These are phyloP conservation scores for Anaspis maculata DNA, from an alignment of 2,888 invertebrate genomes.

Conservation along the genomic window DNA sequence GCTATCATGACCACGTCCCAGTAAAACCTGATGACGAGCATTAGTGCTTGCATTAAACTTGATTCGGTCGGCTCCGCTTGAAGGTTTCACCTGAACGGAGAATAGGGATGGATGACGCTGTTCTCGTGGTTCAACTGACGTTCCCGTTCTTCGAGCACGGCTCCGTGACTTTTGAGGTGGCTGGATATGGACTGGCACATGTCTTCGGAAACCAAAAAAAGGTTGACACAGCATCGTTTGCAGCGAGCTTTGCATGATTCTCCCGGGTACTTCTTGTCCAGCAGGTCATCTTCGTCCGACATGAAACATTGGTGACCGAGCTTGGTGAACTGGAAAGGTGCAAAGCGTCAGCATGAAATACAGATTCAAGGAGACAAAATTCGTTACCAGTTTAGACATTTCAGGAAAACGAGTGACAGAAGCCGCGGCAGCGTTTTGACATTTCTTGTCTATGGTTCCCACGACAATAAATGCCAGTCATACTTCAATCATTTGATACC, in stretches of 20 bases:
- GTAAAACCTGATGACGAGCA: too few relatives aligned
- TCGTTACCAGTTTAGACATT: too few relatives aligned
- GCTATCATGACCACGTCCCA: not conserved
- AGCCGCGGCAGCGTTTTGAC: too few relatives aligned
- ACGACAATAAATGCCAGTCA: too few relatives aligned
- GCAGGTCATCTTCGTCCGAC: not conserved
- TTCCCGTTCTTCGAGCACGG: not conserved
- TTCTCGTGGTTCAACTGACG: not conserved
- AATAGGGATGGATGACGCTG: not conserved
- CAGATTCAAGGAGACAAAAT: too few relatives aligned
- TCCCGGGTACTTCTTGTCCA: not conserved
- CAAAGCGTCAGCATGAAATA: too few relatives aligned
- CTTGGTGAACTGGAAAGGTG: not conserved
- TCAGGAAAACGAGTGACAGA: too few relatives aligned
- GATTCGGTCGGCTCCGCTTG: too few relatives aligned
- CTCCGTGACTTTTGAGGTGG: constrained; percentile 1
- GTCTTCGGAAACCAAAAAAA: not conserved
- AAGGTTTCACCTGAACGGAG: too few relatives aligned
- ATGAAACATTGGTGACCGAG: not conserved
- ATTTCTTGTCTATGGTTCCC: too few relatives aligned
- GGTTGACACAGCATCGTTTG: not conserved
- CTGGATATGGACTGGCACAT: not conserved
- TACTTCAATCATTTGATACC: too few relatives aligned
- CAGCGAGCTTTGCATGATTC: not conserved
- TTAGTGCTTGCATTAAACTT: too few relatives aligned